phyloP scores from a whole-genome alignment of 2,797 vertebrate species.

The Heterohyrax brucei region DNA sequence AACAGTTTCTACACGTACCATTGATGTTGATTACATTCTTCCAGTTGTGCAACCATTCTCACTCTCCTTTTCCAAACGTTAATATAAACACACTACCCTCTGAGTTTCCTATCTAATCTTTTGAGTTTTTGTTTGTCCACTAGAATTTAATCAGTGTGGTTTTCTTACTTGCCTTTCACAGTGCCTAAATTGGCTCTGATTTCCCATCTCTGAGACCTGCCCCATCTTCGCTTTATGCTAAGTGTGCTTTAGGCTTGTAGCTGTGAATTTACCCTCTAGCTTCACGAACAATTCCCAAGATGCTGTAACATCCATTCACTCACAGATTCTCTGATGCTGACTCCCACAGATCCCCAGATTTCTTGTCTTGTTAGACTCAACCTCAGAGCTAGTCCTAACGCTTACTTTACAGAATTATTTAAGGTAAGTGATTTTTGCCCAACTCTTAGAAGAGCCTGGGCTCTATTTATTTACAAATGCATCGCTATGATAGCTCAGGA shows the following conservation, averaged over 20 bases:
- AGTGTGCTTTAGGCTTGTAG: not conserved
- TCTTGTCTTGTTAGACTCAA: not conserved
- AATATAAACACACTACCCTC: not conserved
- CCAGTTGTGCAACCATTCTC: not conserved
- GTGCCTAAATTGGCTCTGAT: not conserved
- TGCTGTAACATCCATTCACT: not conserved
- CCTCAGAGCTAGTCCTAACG: not conserved
- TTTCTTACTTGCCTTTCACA: not conserved
- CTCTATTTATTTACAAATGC: conserved; percentile 18
- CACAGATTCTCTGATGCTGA: not conserved
- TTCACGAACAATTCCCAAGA: not conserved
- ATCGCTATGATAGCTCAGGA: not conserved
- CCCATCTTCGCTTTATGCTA: not conserved
- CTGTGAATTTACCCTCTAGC: not conserved
- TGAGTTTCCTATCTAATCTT: not conserved
- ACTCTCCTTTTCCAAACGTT: not conserved
- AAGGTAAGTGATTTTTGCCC: not conserved
- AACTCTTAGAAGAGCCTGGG: conserved; percentile 6
- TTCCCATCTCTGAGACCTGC: not conserved
- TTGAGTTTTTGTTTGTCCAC: not conserved
- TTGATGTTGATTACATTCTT: not conserved
- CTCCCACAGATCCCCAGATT: not conserved
- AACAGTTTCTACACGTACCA: not conserved
- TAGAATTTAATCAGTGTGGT: not conserved
- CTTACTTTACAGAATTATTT: not conserved